Base-by-base conservation (phyloP, 2,888 invertebrate genomes). In the Epinotia brunnichana region DNA sequence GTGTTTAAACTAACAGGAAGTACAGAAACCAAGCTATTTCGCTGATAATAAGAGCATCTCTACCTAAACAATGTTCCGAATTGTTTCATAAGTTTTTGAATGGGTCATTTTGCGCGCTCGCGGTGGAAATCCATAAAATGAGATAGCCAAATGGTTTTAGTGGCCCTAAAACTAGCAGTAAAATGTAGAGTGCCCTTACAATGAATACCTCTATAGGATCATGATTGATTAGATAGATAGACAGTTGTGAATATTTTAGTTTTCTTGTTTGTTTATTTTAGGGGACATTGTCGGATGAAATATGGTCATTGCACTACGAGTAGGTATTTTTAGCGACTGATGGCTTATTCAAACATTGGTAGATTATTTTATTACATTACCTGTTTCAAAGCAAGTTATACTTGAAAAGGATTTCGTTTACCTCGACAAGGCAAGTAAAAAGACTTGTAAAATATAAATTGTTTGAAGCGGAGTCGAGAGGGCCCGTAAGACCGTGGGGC, bases 81-180 rank as follows among this genome's bases (percentile, higher is more conserved):
- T 87, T 80, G 83, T 83, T 81, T 83, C 83, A 84, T 85, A 86
- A 85, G 86, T 86, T 86, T 85, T 85, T 83, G 84, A 82, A 82
- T 80, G 84, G 81, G 84, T 82, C 82, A 82, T 84, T 80, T 66
- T 80, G 79, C 78, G 79, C 79, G 80, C 77, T 77, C 79, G 84
- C 80, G 83, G 86, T 84, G 81, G 83, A 83, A 84, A 84, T 86
- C 85, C 90, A 87, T 90, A 89, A 90, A 90, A 89, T 86, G 85
- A 86, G 87, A 88, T 87, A 87, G 87, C 87, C 87, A 89, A 90
- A 90, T 89, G 86, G 89, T 89, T 89, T 89, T 89, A 90, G 83
- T 89, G 80, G 83, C 84, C 83, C 87, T 90, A 89, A 90, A 90
- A 89, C 88, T 89, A 87, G 87, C 83, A 83, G 85, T 90, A 89